Evolutionary conservation across 2,888 invertebrate species (phyloP).

Genomic region (Dusona sp.): DNA sequence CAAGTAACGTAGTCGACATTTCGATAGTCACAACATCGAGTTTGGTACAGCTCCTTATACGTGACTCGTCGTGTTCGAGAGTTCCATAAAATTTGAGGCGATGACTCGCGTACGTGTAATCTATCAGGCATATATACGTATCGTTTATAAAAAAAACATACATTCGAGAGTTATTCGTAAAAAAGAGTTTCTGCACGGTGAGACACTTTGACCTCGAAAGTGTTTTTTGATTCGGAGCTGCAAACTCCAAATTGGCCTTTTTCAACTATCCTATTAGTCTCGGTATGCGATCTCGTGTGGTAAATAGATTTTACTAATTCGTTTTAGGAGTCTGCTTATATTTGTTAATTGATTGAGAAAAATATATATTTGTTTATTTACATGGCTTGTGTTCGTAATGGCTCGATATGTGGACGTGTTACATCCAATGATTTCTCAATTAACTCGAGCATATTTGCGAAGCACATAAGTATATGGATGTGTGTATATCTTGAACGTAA

Average conservation of each 20-base stretch:
- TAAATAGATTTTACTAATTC: slow-evolving; percentile 45
- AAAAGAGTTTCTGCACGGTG: neutral
- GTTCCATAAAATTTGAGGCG: slow-evolving; percentile 24
- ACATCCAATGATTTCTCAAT: slow-evolving; percentile 64
- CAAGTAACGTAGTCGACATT: neutral
- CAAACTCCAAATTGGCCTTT: slow-evolving; percentile 22
- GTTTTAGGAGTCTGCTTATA: slow-evolving; percentile 27
- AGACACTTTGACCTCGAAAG: slow-evolving; percentile 9
- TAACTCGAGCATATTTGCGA: slow-evolving; percentile 46
- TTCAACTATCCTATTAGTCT: slow-evolving; percentile 21
- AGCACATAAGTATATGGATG: neutral
- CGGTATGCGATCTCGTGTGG: neutral
- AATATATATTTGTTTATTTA: slow-evolving; percentile 23
- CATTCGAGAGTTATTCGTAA: neutral
- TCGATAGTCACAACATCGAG: slow-evolving; percentile 3
- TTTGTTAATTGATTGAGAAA: slow-evolving; percentile 39
- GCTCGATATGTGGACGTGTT: slow-evolving; percentile 16
- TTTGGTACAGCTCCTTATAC: slow-evolving; percentile 11
- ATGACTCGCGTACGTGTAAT: neutral
- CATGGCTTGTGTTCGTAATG: slow-evolving; percentile 31
- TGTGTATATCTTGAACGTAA: neutral
- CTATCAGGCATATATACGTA: neutral
- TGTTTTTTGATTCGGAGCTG: slow-evolving; percentile 1
- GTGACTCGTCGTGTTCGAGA: slow-evolving; percentile 21
- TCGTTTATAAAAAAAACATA: neutral